Base-by-base conservation (phyloP, 2,888 invertebrate species). In the Agonopterix subpropinquella region DNA sequence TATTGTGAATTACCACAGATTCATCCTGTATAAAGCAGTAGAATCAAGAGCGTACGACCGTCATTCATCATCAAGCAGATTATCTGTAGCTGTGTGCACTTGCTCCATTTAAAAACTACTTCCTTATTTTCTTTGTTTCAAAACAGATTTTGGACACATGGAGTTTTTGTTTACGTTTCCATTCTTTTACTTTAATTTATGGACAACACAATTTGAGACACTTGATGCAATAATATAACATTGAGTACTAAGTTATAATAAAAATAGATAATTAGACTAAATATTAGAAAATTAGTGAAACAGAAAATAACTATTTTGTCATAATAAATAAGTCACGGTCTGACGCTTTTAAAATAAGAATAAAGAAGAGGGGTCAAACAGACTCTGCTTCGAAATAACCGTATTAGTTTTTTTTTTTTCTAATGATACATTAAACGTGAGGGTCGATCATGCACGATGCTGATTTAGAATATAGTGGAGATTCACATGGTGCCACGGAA, bases 31-130 rank as follows among this genome's bases (percentile, higher is more conserved):
- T 43, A 10, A 2, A 37, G 37, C 9, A 37, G 37, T 39, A 39
- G 28, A 73, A 74, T 72, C 70, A 70, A 68, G 72, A 70, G 66
- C 67, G 67, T 64, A 69, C 74, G 70, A 66, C 65, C 67, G 73
- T 76, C 75, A 76, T 80, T 79, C 76, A 77, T 80, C 79, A 79
- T 73, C 69, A 65, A 62, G 61, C 73, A 75, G 79, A 80, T 80
- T 78, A 80, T 72, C 77, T 65, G 71, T 67, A 68, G 65, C 66
- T 71, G 67, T 65, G 67, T 66, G 69, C 79, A 80, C 78, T 80
- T 80, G 80, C 73, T 73, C 73, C 65, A 77, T 72, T 78, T 74
- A 68, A 65, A 62, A 57, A 59, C 56, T 56, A 64, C 64, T 64
- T 65, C 61, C 61, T 64, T 56, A 53, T 58, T 60, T 58, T 61